Evolutionary conservation across 2,113 vertebrate species (phyloP).

Genomic region (Boleophthalmus pectinirostris): DNA sequence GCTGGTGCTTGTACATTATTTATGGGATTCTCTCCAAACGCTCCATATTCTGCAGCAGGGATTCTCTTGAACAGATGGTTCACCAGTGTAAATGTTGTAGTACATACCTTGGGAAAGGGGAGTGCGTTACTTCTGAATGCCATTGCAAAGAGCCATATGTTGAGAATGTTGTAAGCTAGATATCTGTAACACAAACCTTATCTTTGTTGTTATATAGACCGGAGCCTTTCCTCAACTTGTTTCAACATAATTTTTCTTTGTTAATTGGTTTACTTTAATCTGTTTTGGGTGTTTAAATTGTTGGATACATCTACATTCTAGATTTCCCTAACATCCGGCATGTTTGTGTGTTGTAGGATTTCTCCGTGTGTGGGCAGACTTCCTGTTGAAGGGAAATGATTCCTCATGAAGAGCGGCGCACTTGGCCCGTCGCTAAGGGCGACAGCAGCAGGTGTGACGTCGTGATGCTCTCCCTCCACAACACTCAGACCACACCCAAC

Average conservation of each 20-base stretch:
- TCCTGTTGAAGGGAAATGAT: constrained; percentile 92
- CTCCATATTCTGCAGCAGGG: constrained; percentile 62
- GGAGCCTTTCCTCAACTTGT: neutral
- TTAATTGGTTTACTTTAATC: neutral
- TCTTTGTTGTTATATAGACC: neutral
- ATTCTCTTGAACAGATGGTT: constrained; percentile 65
- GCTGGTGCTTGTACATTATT: constrained; percentile 57
- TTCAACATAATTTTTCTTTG: neutral
- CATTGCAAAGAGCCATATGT: neutral
- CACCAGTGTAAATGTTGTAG: constrained; percentile 23
- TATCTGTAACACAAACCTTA: neutral
- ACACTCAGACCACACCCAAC: constrained; percentile 48
- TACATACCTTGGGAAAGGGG: constrained; percentile 5
- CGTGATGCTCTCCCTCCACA: constrained; percentile 67
- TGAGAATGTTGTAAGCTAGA: neutral
- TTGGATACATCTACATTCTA: neutral
- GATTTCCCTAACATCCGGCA: constrained; percentile 10
- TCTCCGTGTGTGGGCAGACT: constrained; percentile 79
- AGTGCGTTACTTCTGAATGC: neutral
- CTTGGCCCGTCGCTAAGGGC: constrained; percentile 78
- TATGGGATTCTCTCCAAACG: constrained; percentile 67
- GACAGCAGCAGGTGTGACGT: constrained; percentile 89
- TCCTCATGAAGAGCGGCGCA: constrained; percentile 93
- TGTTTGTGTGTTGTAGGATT: constrained; percentile 49
- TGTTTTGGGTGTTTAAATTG: neutral